These are phyloP conservation scores for Rhinogobius similis DNA, from an alignment of 2,113 vertebrate genomes.

Conservation along the genomic window DNA sequence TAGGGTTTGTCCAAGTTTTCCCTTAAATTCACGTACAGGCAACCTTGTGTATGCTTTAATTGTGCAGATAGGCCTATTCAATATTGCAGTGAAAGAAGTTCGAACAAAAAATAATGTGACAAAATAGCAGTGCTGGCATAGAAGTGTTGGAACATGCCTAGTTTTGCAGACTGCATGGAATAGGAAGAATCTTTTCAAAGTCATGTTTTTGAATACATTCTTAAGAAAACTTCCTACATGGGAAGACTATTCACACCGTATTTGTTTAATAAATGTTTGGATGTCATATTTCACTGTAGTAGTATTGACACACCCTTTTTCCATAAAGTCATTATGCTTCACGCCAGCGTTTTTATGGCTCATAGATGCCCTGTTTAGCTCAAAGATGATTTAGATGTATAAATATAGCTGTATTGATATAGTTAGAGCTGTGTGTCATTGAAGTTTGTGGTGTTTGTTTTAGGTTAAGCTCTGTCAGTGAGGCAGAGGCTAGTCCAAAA, in stretches of 20 bases:
- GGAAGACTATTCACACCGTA: constrained; percentile 13
- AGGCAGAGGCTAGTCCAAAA: constrained; percentile 46
- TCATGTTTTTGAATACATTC: constrained; percentile 35
- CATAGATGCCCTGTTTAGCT: constrained; percentile 46
- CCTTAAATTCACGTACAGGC: constrained; percentile 61
- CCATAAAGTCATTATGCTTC: constrained; percentile 35
- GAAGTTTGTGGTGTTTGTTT: constrained; percentile 64
- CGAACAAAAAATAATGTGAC: constrained; percentile 68
- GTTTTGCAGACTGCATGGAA: constrained; percentile 43
- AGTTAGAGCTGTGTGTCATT: constrained; percentile 54
- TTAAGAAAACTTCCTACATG: constrained; percentile 50
- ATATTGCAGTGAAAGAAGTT: constrained; percentile 59
- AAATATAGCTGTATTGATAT: constrained; percentile 52
- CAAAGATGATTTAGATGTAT: constrained; percentile 52
- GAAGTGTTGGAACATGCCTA: constrained; percentile 65
- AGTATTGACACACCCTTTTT: constrained; percentile 41
- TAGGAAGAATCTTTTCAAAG: constrained; percentile 41
- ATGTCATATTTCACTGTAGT: constrained; percentile 35
- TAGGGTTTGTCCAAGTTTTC: constrained; percentile 71
- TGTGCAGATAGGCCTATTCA: constrained; percentile 72
- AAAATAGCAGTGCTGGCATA: constrained; percentile 48
- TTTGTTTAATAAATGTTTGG: constrained; percentile 15
- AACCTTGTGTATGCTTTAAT: constrained; percentile 71
- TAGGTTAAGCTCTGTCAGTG: constrained; percentile 51
- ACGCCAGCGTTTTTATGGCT: constrained; percentile 65